A percentile compares a stretch with the other conserved stretches of the same genome.
Evolutionary conservation across 2,797 vertebrate genomes (phyloP).

Genomic region (Chelmon rostratus): DNA sequence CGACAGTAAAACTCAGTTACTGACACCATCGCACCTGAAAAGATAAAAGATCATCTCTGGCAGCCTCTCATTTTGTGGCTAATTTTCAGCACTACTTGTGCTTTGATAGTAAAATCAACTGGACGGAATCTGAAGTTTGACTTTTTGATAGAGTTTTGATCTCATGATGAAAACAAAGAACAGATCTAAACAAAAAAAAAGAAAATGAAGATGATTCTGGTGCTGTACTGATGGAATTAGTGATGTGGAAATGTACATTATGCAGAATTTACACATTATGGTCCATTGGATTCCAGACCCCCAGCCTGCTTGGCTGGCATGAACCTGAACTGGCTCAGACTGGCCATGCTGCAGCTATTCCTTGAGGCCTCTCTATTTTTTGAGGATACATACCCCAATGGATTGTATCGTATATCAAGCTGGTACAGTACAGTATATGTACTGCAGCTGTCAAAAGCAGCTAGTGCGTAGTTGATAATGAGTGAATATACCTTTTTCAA

Average conservation of each 20-base stretch:
- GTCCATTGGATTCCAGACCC: not conserved
- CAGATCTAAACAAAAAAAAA: too few relatives aligned
- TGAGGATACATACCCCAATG: not conserved
- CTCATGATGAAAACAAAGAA: too few relatives aligned
- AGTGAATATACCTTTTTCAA: slow-evolving; percentile 89
- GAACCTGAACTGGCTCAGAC: not conserved
- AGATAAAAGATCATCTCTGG: too few relatives aligned
- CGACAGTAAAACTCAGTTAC: too few relatives aligned
- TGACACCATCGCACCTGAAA: too few relatives aligned
- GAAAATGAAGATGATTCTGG: not conserved
- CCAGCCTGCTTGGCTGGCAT: not conserved
- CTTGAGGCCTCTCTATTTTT: not conserved
- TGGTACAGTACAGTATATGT: not conserved
- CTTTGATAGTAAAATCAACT: too few relatives aligned
- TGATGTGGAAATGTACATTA: not conserved
- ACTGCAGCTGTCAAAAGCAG: not conserved
- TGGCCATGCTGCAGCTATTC: not conserved
- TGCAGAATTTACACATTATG: not conserved
- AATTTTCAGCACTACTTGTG: too few relatives aligned
- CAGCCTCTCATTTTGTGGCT: too few relatives aligned
- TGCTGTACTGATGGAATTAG: not conserved
- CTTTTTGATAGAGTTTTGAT: too few relatives aligned
- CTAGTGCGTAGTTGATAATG: not conserved
- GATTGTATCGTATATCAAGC: not conserved
- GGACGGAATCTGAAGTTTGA: too few relatives aligned